Evolutionary conservation across 2,113 vertebrate species (phyloP), one percentile per base, ranked within the genome.

Genomic region (Zeus faber): DNA sequence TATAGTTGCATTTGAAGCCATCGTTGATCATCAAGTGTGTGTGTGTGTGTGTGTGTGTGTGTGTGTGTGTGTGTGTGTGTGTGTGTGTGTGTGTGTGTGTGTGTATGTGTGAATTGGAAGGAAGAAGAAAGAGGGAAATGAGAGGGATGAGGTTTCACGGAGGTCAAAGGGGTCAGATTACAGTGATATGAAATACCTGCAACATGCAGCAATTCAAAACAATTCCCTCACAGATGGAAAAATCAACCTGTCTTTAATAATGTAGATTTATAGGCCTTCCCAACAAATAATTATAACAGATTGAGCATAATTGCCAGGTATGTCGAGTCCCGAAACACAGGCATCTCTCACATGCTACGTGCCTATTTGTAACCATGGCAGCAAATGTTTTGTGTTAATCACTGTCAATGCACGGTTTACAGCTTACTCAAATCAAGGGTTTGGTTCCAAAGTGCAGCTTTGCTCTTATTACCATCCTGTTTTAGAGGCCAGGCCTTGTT

Each of bases 311-410:
- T 79, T 81, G 50, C 64, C 71, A 72, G 72, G 67, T 76, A 62
- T 63, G 66, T 65, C 43, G 59, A n/a, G 46, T 50, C 29, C 40
- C 20, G 21, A 41, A 70, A 52, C 51, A 50, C 47, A 60, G 51
- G 44, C 49, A 69, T 77, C 51, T 76, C 65, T 73, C 74, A 49
- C 43, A 67, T 37, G 51, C 18, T 58, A 41, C 65, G 64, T 76
- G 67, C 64, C 54, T 55, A 76, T 77, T 13, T 16, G 86, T 87
- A 77, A 52, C 87, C 56, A 86, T 87, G 45, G 84, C 74, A 85
- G 64, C 82, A 65, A 63, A 67, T 79, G 79, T 82, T 84, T 83
- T 74, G 66, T 73, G 80, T 65, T 84, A 80, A 85, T 81, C 76
- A 79, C 73, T 72, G 80, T 82, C 82, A 77, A 65, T 65, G 72